Conservation (phyloP, 64 coral and sea anemone species). For the Stylophora pistillata region DNA sequence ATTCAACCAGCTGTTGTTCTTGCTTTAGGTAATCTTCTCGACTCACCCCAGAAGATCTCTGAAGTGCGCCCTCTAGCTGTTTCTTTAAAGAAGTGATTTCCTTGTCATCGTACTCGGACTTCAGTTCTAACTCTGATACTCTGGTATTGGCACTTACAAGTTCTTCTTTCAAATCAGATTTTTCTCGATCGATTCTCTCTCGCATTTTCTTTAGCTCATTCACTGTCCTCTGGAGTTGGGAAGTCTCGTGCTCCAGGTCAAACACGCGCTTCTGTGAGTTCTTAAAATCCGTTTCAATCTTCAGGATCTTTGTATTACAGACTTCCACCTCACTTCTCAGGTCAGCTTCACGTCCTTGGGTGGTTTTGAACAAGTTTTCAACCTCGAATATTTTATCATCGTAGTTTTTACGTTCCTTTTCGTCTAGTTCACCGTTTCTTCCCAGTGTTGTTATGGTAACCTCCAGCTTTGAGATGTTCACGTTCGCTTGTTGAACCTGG, state of each 20-base stretch:
- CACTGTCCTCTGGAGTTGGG: constrained; percentile 65
- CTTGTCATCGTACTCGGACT: constrained; percentile 78
- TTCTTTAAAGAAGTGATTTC: constrained; percentile 83
- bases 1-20: constrained; percentile 78
- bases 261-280: constrained; percentile 90
- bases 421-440: constrained; percentile 44
- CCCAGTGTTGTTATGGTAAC: constrained; percentile 64
- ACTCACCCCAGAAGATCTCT: constrained; percentile 55
- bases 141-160: constrained; percentile 70
- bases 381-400: constrained; percentile 70
- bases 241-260: constrained; percentile 77
- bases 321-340: constrained; percentile 79
- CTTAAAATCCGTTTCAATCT: constrained; percentile 83
- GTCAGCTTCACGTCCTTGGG: constrained; percentile 80
- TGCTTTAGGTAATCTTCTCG: constrained; percentile 72
- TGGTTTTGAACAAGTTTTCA: constrained; percentile 73
- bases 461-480: constrained; percentile 75
- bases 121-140: constrained; percentile 88
- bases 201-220: constrained; percentile 70
- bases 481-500: constrained; percentile 62
- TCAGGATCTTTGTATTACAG: constrained; percentile 56
- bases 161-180: constrained; percentile 76
- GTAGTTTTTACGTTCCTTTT: constrained; percentile 68
- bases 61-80: constrained; percentile 82
- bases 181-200: constrained; percentile 69